Evolutionary conservation across 2,113 vertebrate genomes (phyloP).

Genomic region (Alectura lathami): DNA sequence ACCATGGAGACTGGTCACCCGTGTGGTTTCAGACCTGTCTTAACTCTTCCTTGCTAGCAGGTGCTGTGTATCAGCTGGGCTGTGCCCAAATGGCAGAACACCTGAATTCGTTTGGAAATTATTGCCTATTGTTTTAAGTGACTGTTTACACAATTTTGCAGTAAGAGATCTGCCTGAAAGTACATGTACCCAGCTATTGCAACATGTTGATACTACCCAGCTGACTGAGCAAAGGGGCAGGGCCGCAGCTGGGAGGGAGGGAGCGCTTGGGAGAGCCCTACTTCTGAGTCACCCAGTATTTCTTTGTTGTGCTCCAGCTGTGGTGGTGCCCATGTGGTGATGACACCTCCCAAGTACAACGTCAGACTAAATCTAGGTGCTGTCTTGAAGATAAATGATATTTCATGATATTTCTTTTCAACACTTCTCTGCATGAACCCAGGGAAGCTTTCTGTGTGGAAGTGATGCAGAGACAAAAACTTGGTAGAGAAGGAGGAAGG

Average conservation of each 20-base stretch:
- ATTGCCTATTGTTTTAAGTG: neutral
- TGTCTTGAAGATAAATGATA: neutral
- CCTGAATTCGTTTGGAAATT: neutral
- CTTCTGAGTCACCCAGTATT: slow-evolving; percentile 12
- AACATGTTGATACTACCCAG: neutral
- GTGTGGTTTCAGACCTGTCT: neutral
- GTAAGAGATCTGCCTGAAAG: neutral
- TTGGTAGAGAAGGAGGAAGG: neutral
- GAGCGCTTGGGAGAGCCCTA: neutral
- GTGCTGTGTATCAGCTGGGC: neutral
- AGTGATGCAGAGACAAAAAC: neutral
- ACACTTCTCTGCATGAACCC: neutral
- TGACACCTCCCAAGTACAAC: neutral
- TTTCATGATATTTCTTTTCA: neutral
- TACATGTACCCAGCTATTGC: neutral
- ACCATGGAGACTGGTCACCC: neutral
- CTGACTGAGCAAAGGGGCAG: neutral
- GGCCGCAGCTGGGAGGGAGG: neutral
- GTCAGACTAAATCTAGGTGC: neutral
- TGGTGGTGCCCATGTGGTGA: neutral
- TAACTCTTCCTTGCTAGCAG: neutral
- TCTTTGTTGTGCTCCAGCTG: neutral
- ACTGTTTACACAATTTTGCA: neutral
- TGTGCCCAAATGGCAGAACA: neutral
- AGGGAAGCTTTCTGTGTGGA: neutral